These are phyloP conservation scores for Oreochromis niloticus DNA, from an alignment of 2,113 vertebrate species.

Conservation along the genomic window DNA sequence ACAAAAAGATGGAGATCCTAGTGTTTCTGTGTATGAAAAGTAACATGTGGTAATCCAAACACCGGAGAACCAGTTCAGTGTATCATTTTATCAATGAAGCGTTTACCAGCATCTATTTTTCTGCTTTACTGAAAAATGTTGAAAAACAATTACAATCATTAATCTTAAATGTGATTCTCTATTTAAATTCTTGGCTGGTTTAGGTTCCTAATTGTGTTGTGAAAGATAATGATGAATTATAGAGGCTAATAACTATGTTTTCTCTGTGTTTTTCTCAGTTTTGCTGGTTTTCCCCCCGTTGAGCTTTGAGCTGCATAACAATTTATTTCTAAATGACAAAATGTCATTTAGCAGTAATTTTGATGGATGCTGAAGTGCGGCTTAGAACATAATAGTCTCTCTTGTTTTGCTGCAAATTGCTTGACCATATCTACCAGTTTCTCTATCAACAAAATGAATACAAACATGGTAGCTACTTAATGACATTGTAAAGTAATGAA, in stretches of 20 bases:
- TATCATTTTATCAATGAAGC: background rate
- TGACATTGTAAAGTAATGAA: accelerated
- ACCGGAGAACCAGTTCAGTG: background rate
- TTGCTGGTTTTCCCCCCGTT: accelerated
- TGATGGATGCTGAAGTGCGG: background rate
- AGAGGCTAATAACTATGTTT: background rate
- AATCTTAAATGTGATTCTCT: background rate
- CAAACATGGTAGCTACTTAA: background rate
- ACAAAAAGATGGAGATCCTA: background rate
- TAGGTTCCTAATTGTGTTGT: background rate
- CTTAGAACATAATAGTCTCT: background rate
- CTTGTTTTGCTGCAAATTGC: background rate
- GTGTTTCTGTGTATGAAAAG: background rate
- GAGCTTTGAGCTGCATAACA: background rate
- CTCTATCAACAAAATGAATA: background rate
- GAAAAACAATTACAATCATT: accelerated
- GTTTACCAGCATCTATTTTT: background rate
- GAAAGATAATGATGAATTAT: background rate
- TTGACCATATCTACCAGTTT: background rate
- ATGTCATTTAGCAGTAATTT: background rate
- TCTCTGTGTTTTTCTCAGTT: background rate
- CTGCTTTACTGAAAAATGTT: background rate
- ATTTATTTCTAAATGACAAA: background rate
- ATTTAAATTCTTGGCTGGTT: background rate
- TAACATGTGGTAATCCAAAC: background rate